Base-by-base conservation (phyloP, 2,113 vertebrate species). In the Anoura caudifer region DNA sequence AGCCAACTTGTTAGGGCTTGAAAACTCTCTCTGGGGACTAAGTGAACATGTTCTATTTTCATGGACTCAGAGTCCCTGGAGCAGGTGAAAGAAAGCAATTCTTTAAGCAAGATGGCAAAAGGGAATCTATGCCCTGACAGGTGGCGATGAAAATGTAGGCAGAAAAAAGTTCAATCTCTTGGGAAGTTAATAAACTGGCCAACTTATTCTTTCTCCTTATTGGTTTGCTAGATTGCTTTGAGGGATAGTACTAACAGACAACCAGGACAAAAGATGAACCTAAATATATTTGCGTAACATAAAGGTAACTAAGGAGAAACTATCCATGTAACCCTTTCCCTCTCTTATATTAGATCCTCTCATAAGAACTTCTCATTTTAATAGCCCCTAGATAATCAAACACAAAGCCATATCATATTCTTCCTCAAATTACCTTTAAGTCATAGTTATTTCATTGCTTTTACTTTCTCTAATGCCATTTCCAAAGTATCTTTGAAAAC, bases 1-100 rank as follows among this genome's bases (percentile, higher is more conserved):
- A 96, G 36, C 13, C 67, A 91, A 88, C 77, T 94, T 86, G 95
- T 96, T 92, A 94, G 69, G 85, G 50, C 82, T 59, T 89, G 91
- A 95, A 88, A 85, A 94, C 41, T 76, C 38, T 88, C 95, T 41
- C 91, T 36, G 61, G 77, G 38, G 97, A 94, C 56, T 36, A 80
- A 61, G 33, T 83, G 75, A 75, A 33, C 63, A 47, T 2, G 36
- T n/a, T 91, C 41, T 97, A 54, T 92, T 84, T 95, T 95, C 95
- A 61, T 4, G 5, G 73, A 67, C 61, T 72, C 89, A 22, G 16
- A 83, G 61, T 96, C 81, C 92, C 87, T 59, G 33, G 52, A 93
- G 84, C 69, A 92, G 61, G 56, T 7, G 31, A 87, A 69, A 94
- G 50, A 95, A 84, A 94, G 50, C 4, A 6, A 79, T 83, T 72